Evolutionary conservation across 2,113 vertebrate species (phyloP), one percentile per base, ranked within the genome.

Genomic region (Psophia crepitans): DNA sequence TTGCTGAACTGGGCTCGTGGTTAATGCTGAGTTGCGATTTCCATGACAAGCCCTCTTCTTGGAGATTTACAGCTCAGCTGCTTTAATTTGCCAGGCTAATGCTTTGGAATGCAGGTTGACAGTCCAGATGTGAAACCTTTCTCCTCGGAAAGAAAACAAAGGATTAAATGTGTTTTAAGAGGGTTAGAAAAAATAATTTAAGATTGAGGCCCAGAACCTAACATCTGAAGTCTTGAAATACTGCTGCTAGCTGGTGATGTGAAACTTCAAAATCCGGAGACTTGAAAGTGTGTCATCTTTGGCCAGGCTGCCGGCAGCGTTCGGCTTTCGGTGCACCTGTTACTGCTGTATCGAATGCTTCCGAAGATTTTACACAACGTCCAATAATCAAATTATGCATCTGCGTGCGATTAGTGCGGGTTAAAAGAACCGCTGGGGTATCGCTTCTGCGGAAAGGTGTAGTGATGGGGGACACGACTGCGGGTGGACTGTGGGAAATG

Each of bases 61-160:
- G 94, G 93, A 97, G 96, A 96, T 98, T 98, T 98, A 98, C 98
- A 96, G 97, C 89, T 98, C 97, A 97, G 97, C 98, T 94, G 93
- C 95, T 96, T 96, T 84, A 68, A 14, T 97, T 97, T 97, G 96
- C 97, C 87, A 97, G 94, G 87, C 92, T 97, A 81, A 97, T 85
- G 84, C 96, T 82, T 35, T 97, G 97, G 97, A 97, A 97, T 97
- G 97, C 90, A 96, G 93, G 96, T 97, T 97, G 96, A 96, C 95
- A 92, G 96, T 97, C 96, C 96, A 97, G 96, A 97, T 97, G 96
- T 95, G 96, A 97, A 96, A 96, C 89, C 92, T 96, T 96, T 97
- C 87, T 97, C 90, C 92, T 92, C 23, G 0, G 65, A 90, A 96
- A 92, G 93, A 97, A 96, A 97, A 94, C 93, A 94, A 96, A 92